These are phyloP conservation scores for Ivindomyrus marchei DNA, from an alignment of 2,113 vertebrate genomes.

Conservation along the genomic window DNA sequence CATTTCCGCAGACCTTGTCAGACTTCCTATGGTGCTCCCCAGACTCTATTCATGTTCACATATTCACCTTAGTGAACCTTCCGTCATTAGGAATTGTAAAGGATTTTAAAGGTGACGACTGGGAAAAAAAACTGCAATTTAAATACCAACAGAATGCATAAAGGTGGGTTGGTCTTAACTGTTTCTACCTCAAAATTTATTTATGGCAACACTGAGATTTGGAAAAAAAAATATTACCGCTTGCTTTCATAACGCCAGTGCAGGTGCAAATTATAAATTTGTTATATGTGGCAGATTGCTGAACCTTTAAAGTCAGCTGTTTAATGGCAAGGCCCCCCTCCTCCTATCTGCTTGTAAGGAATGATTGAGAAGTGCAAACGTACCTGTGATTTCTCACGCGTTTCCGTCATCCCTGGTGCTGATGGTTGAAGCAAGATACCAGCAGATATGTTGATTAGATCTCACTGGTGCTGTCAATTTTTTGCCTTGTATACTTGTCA, in stretches of 20 bases:
- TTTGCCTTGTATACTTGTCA: background rate
- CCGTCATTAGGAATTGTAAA: background rate
- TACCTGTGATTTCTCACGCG: background rate
- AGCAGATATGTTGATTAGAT: constrained; percentile 8
- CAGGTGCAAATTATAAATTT: background rate
- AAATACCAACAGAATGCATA: background rate
- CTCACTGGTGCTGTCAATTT: background rate
- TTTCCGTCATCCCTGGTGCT: background rate
- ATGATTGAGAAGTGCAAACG: background rate
- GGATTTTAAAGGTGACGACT: background rate
- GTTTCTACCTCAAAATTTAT: background rate
- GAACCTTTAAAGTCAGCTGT: constrained; percentile 1
- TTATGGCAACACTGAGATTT: background rate
- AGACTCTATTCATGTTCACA: background rate
- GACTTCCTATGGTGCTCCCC: background rate
- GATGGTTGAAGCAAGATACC: background rate
- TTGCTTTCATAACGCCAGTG: background rate
- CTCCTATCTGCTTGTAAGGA: background rate
- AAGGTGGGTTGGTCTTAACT: background rate
- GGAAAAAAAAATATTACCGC: background rate
- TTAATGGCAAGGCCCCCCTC: background rate
- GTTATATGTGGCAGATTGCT: background rate
- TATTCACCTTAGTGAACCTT: background rate
- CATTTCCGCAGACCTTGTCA: background rate
- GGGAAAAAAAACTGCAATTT: background rate